phyloP scores from a whole-genome alignment of 2,797 vertebrate genomes.

The Falco concolor region DNA sequence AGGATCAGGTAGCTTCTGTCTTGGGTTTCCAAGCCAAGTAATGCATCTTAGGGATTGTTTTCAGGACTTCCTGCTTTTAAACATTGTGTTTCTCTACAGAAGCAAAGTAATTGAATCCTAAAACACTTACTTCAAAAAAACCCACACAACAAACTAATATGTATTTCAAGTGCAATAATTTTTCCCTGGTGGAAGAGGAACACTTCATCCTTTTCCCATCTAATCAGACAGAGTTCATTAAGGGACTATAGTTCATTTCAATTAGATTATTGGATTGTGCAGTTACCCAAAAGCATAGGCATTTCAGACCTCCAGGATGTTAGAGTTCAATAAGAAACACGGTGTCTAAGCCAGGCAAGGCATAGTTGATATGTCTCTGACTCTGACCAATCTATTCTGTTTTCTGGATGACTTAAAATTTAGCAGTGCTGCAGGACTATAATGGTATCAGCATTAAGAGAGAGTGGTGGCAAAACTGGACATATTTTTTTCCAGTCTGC shows the following conservation, averaged over 20 bases:
- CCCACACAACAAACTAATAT: neutral
- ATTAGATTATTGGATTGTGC: slow-evolving; percentile 1
- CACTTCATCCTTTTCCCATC: slow-evolving; percentile 28
- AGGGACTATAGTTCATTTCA: slow-evolving; percentile 12
- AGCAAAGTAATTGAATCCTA: slow-evolving; percentile 40
- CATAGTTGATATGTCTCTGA: neutral
- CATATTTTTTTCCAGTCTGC: neutral
- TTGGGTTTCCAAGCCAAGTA: slow-evolving; percentile 13
- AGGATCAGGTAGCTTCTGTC: slow-evolving; percentile 17
- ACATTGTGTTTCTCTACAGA: neutral
- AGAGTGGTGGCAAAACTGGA: neutral
- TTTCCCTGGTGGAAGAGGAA: slow-evolving; percentile 39
- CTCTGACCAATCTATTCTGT: neutral
- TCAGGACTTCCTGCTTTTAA: slow-evolving; percentile 30
- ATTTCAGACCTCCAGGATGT: neutral
- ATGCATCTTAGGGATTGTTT: slow-evolving; percentile 18
- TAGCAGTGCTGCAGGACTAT: neutral
- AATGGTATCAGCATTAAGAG: neutral
- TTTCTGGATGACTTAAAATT: neutral
- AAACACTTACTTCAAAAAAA: slow-evolving; percentile 24
- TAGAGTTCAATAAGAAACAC: neutral
- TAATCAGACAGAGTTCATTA: slow-evolving; percentile 51
- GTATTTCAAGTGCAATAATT: slow-evolving; percentile 14
- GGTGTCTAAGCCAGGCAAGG: neutral
- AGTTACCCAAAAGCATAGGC: neutral